Base-by-base conservation (phyloP, 2,797 vertebrate genomes). In the Coilia nasus region DNA sequence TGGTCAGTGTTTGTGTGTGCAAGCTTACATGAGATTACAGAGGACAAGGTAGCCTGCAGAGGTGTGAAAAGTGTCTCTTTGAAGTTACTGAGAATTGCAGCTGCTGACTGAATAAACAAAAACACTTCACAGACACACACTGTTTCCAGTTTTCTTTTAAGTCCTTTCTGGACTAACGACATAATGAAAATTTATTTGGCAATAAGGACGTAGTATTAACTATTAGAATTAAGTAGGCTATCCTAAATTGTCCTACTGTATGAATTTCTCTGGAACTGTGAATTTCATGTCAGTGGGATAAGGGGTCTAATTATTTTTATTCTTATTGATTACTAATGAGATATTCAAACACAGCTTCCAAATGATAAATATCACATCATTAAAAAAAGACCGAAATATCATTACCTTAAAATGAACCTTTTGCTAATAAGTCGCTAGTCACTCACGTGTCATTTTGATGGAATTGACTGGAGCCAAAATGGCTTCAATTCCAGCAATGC, bases 381-480 rank as follows among this genome's bases (percentile, higher is more conserved):
- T 5, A 41, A 3, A 54, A 9, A 54, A 54, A 54, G 46, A 47
- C 10, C 1, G 50, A 54, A 9, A 14, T 54, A 14, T 54, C 50
- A 54, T 10, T 14, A 54, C 50, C 50, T 54, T 3, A 54, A 54
- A 54, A 54, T 54, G 14, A 54, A 54, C 50, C 50, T 54, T 54
- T 54, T 41, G 50, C 50, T 54, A 11, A 54, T 54, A 19, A 59
- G 17, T 59, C 19, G 15, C 57, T n/a, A 19, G 57, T 59, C 7
- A n/a, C 57, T 59, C 50, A 54, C 50, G 50, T 54, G 50, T 54
- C 50, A 54, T 54, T 54, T 6, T 19, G 17, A 78, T 41, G 3
- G 71, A 35, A 41, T 31, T 15, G 71, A 21, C 25, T 31, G 21
- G 83, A 85, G 84, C 84, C 84, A 88, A 85, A 88, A 87, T 90